These are phyloP conservation scores for Lasioglossum oenotherae DNA, from an alignment of 2,888 invertebrate species.

Conservation along the genomic window DNA sequence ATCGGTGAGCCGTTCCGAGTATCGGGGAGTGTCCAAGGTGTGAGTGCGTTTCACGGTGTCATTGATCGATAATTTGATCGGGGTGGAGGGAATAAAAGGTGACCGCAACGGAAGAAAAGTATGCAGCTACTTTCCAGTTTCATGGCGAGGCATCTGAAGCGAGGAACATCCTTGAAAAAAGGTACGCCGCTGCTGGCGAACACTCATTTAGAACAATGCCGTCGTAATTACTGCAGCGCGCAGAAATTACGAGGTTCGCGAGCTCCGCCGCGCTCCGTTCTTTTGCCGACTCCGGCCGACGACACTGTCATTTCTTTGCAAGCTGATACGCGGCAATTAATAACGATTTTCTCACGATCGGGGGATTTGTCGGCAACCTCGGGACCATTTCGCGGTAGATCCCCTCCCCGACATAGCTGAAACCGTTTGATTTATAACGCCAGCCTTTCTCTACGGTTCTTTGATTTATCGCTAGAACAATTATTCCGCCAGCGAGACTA, in stretches of 20 bases:
- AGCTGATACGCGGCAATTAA: conserved; percentile 34
- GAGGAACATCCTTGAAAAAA: conserved; percentile 79
- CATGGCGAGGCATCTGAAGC: conserved; percentile 79
- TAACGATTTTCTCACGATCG: conserved; percentile 47
- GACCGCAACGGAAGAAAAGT: conserved; percentile 55
- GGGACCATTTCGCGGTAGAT: not conserved
- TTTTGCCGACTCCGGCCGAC: not conserved
- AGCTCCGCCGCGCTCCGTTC: conserved; percentile 1
- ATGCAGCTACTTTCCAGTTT: conserved; percentile 80
- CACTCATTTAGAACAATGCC: conserved; percentile 59
- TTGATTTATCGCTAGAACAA: conserved; percentile 22
- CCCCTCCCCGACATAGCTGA: not conserved
- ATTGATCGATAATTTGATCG: conserved; percentile 39
- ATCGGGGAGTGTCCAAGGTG: not conserved
- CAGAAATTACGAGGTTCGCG: conserved; percentile 23
- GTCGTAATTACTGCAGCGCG: conserved; percentile 43
- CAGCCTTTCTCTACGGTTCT: conserved; percentile 18
- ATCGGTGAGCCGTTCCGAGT: conserved; percentile 1
- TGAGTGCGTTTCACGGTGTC: not conserved
- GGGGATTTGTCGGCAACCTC: not conserved
- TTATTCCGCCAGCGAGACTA: no score
- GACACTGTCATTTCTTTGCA: conserved; percentile 17
- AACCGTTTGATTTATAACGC: conserved; percentile 13
- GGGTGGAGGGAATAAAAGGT: conserved; percentile 22
- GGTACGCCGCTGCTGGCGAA: conserved; percentile 68